Conservation (phyloP, 2,888 invertebrate species). For the Drosophila prolongata region DNA sequence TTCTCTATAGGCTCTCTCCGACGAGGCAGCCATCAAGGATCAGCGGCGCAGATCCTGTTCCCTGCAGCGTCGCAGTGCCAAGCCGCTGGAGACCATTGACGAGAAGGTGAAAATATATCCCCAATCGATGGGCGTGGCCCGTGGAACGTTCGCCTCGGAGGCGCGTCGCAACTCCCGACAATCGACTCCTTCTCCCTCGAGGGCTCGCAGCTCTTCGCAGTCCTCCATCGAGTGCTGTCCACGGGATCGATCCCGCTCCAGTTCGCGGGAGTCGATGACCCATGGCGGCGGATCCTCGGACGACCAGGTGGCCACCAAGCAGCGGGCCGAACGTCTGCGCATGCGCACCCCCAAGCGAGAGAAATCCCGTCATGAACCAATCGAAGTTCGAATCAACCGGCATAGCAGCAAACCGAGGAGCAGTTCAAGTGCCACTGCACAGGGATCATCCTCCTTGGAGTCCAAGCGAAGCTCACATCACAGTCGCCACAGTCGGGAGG, state of each 20-base stretch:
- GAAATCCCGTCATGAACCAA: slow-evolving; percentile 57
- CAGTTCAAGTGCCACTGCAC: slow-evolving; percentile 30
- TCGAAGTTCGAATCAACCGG: slow-evolving; percentile 43
- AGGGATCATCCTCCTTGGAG: slow-evolving; percentile 38
- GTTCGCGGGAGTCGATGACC: slow-evolving; percentile 76
- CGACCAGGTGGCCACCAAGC: slow-evolving; percentile 59
- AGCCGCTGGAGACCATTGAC: slow-evolving; percentile 83
- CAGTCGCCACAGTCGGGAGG: slow-evolving; percentile 66
- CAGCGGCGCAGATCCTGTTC: slow-evolving; percentile 81
- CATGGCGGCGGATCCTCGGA: slow-evolving; percentile 78
- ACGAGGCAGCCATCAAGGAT: slow-evolving; percentile 84
- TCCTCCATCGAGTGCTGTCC: slow-evolving; percentile 82
- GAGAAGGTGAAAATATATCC: slow-evolving; percentile 79
- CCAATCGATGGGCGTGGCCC: slow-evolving; percentile 65
- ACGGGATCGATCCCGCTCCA: slow-evolving; percentile 81
- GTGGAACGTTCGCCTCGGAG: slow-evolving; percentile 77
- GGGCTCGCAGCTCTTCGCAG: slow-evolving; percentile 81
- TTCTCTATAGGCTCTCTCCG: slow-evolving; percentile 85
- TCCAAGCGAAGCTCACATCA: slow-evolving; percentile 69
- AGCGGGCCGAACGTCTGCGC: slow-evolving; percentile 72
- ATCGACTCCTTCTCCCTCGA: slow-evolving; percentile 70
- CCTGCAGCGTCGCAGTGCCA: slow-evolving; percentile 78
- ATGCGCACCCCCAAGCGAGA: slow-evolving; percentile 74
- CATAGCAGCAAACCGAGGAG: slow-evolving; percentile 54
- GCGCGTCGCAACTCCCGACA: slow-evolving; percentile 75